A percentile compares a stretch with the other conserved stretches of the same genome.
These are phyloP conservation scores for Eretmocerus hayati DNA, from an alignment of 2,888 invertebrate genomes.

Conservation along the genomic window DNA sequence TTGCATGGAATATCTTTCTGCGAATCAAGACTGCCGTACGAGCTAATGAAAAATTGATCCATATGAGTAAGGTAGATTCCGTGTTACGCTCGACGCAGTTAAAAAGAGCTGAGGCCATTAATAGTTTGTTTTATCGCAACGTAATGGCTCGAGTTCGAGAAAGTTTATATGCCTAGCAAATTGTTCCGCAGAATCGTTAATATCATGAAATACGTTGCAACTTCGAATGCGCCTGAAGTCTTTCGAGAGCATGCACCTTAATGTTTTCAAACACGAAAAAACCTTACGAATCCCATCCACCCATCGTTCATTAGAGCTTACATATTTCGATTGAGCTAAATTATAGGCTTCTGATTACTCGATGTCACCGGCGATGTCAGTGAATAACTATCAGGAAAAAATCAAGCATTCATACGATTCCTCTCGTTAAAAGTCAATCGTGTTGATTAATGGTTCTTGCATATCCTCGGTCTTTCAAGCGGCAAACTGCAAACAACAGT, in stretches of 20 bases:
- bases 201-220: slow-evolving; percentile 26
- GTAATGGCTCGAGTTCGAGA: slow-evolving; percentile 21
- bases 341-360: slow-evolving; percentile 47
- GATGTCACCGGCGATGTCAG: too few species aligned
- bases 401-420: too few species aligned
- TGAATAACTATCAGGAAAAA: too few species aligned
- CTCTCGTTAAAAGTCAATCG: slow-evolving; percentile 30
- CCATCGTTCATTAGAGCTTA: slow-evolving; percentile 46
- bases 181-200: slow-evolving; percentile 43
- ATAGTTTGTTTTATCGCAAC: slow-evolving; percentile 37
- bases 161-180: slow-evolving; percentile 42
- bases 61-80: too few species aligned
- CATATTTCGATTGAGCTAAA: slow-evolving; percentile 45
- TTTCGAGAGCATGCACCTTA: slow-evolving; percentile 26
- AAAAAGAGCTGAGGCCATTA: too few species aligned
- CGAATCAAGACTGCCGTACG: too few species aligned
- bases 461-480: slow-evolving; percentile 18
- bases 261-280: slow-evolving; percentile 46
- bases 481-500: slow-evolving; percentile 10
- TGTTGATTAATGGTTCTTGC: slow-evolving; percentile 26
- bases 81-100: too few species aligned
- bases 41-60: too few species aligned
- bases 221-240: slow-evolving; percentile 5
- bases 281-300: slow-evolving; percentile 44
- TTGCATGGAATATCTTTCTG: too few species aligned